Evolutionary conservation across 2,888 invertebrate genomes (phyloP).

Genomic region (Buathra laborator): DNA sequence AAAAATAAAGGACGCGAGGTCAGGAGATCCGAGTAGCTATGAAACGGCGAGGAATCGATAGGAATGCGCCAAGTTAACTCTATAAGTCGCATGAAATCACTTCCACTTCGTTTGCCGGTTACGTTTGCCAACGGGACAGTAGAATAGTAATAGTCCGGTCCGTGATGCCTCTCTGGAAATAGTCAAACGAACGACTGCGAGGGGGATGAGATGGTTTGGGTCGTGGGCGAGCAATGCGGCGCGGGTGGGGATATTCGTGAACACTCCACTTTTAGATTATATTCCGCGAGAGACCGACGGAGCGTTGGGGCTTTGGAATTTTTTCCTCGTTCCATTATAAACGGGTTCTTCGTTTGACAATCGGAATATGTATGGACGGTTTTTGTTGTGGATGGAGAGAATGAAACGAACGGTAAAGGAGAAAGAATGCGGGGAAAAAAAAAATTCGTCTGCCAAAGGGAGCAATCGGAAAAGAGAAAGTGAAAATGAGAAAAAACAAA

Average conservation of each 20-base stretch:
- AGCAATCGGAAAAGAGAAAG: not conserved
- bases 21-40: slow-evolving; percentile 1
- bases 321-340: slow-evolving; percentile 18
- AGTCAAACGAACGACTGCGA: slow-evolving; percentile 20
- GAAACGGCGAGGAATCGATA: slow-evolving; percentile 34
- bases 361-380: slow-evolving; percentile 11
- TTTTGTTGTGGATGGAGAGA: not conserved
- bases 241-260: slow-evolving; percentile 12
- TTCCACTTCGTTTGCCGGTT: slow-evolving; percentile 35
- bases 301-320: slow-evolving; percentile 2
- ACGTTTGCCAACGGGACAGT: slow-evolving; percentile 23
- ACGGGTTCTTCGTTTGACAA: slow-evolving; percentile 7
- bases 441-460: not conserved
- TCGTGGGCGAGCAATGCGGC: not conserved
- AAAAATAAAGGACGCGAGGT: slow-evolving; percentile 25
- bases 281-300: not conserved
- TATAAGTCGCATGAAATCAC: slow-evolving; percentile 30
- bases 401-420: not conserved
- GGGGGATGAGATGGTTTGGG: slow-evolving; percentile 29
- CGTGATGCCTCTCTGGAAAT: slow-evolving; percentile 44
- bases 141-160: not conserved
- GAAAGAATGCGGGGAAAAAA: not conserved
- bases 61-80: slow-evolving; percentile 13
- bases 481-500: slow-evolving; percentile 29
- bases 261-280: slow-evolving; percentile 41